Evolutionary conservation across 64 coral and sea anemone genomes (phyloP).

Genomic region (Montipora efflorescens): DNA sequence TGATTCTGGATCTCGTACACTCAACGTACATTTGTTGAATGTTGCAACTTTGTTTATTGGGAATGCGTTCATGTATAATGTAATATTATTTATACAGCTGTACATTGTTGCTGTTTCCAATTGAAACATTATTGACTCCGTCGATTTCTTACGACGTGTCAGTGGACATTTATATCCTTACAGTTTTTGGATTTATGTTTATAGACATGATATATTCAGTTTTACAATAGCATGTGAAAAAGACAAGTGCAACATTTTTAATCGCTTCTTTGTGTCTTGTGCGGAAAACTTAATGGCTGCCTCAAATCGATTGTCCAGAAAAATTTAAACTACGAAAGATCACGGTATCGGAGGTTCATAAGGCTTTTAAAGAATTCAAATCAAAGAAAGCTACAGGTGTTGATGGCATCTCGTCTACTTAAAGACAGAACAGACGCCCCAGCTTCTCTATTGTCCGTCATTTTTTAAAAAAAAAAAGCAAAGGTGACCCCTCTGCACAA

Average conservation of each 20-base stretch:
- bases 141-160: too few relatives aligned
- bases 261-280: constrained; percentile 38
- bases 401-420: neutral
- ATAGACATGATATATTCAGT: too few relatives aligned
- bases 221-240: neutral
- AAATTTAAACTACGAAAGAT: constrained; percentile 18
- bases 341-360: constrained; percentile 11
- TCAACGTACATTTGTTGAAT: too few relatives aligned
- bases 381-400: neutral
- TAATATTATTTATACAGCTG: too few relatives aligned
- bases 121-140: too few relatives aligned
- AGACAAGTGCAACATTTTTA: constrained; percentile 41
- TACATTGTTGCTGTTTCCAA: too few relatives aligned
- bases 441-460: constrained; percentile 12
- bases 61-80: too few relatives aligned
- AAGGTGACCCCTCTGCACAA: constrained; percentile 38
- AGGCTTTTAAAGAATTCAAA: neutral
- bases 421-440: constrained; percentile 14
- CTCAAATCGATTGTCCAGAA: neutral
- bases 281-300: neutral
- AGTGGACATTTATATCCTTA: too few relatives aligned
- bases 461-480: neutral
- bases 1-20: too few relatives aligned
- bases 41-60: too few relatives aligned
- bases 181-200: too few relatives aligned